Evolutionary conservation across 2,888 invertebrate genomes (phyloP).

Genomic region (Spialia ferax): DNA sequence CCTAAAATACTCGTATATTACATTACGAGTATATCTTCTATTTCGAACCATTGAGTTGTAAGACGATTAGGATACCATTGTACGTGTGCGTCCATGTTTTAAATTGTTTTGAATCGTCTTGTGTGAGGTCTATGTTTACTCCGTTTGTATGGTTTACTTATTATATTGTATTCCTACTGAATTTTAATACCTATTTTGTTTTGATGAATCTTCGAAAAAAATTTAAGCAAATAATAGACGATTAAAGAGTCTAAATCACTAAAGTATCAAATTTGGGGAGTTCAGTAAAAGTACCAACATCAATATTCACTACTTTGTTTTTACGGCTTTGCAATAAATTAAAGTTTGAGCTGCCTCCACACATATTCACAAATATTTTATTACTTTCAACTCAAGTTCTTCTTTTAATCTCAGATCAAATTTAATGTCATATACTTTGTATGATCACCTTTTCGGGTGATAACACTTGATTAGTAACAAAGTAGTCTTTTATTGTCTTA

Average conservation of each 20-base stretch:
- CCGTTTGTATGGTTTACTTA: too few relatives aligned
- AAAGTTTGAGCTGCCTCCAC: neutral
- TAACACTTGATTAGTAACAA: constrained; percentile 18
- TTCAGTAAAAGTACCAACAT: too few relatives aligned
- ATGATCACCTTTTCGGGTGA: neutral
- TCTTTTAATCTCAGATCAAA: neutral
- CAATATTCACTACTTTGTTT: too few relatives aligned
- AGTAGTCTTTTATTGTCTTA: constrained; percentile 18
- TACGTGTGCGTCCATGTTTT: neutral
- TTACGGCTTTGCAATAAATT: neutral
- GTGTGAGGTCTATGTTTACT: too few relatives aligned
- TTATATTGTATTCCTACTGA: too few relatives aligned
- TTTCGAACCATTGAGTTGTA: constrained; percentile 10
- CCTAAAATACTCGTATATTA: neutral
- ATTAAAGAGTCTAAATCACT: too few relatives aligned
- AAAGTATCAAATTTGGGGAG: too few relatives aligned
- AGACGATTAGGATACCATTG: constrained; percentile 12
- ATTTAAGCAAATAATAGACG: too few relatives aligned
- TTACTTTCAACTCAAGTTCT: neutral
- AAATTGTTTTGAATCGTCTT: neutral
- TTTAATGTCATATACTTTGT: neutral
- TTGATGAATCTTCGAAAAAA: too few relatives aligned
- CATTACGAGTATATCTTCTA: neutral
- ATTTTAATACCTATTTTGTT: too few relatives aligned
- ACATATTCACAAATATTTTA: neutral